Conservation (phyloP, 2,113 vertebrate genomes). For the Aplodontia rufa region DNA sequence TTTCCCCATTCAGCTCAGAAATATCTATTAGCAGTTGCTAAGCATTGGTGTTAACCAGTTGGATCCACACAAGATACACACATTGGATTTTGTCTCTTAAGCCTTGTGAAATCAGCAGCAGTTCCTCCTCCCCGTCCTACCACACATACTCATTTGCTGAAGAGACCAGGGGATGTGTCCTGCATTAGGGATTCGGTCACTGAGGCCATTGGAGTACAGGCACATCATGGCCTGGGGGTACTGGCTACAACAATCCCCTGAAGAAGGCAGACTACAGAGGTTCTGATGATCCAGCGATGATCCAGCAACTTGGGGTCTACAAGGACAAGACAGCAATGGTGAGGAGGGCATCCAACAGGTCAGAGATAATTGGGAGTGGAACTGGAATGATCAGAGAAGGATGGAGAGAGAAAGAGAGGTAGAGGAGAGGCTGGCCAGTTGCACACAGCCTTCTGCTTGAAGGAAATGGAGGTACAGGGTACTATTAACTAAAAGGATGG, state of each 20-base stretch:
- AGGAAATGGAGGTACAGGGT: neutral
- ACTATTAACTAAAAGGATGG: neutral
- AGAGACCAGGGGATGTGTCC: neutral
- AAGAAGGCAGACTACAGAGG: neutral
- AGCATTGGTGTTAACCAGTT: neutral
- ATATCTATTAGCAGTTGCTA: neutral
- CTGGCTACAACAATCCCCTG: neutral
- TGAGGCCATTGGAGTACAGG: neutral
- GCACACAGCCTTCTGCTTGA: neutral
- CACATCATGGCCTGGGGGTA: neutral
- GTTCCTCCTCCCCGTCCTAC: neutral
- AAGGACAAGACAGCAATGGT: neutral
- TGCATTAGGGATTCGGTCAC: too few relatives aligned
- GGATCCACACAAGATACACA: neutral
- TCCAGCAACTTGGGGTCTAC: neutral
- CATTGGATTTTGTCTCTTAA: neutral
- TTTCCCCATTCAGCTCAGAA: neutral
- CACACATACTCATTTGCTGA: neutral
- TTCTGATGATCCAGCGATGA: neutral
- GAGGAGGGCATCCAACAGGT: neutral
- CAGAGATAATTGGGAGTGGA: neutral
- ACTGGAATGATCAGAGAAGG: neutral
- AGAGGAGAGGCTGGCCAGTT: neutral
- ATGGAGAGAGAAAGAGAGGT: neutral
- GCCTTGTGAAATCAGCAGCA: neutral